Evolutionary conservation across 2,113 vertebrate genomes (phyloP), one percentile per base, ranked within the genome.

Genomic region (Hylia prasina): DNA sequence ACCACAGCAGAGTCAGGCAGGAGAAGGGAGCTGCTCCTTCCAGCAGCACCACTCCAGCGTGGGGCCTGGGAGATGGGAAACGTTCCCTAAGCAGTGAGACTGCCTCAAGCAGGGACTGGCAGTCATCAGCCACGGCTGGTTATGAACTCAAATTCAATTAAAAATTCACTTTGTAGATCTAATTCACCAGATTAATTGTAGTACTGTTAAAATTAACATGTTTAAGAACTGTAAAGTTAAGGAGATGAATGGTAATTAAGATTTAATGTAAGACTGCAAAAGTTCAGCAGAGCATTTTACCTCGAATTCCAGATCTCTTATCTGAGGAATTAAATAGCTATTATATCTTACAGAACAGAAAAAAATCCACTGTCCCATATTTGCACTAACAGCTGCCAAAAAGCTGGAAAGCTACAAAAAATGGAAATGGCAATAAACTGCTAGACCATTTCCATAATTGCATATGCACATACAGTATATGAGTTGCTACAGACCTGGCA

Each of bases 141-240:
- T 84, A 77, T 23, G 68, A 90, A 81, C 56, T 51, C 51, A 83
- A 93, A 63, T 80, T 73, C 70, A 83, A 80, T 77, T 84, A 40
- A 92, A 88, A 93, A 80, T 33, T 50, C 50, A 58, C 58, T 90
- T 14, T 58, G 54, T 57, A 73, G 77, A 66, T 9, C 51, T 66
- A 90, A 81, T 86, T 88, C 30, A 58, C 21, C n/a, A 33, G 79
- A 65, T 82, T 72, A 82, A 87, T 35, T 69, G 40, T 20, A 87
- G 63, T 89, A 76, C 33, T 76, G 77, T 39, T 58, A 79, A 65
- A 91, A 54, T 82, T 37, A 82, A 91, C 15, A 24, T 69, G 33
- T 82, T 87, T 91, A 93, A 91, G 33, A 86, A 81, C 75, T 83
- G 60, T 63, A 64, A 80, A 93, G 61, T 82, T 90, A 85, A 76